phyloP scores from a whole-genome alignment of 2,113 vertebrate genomes.

The Chionodraco myersi region DNA sequence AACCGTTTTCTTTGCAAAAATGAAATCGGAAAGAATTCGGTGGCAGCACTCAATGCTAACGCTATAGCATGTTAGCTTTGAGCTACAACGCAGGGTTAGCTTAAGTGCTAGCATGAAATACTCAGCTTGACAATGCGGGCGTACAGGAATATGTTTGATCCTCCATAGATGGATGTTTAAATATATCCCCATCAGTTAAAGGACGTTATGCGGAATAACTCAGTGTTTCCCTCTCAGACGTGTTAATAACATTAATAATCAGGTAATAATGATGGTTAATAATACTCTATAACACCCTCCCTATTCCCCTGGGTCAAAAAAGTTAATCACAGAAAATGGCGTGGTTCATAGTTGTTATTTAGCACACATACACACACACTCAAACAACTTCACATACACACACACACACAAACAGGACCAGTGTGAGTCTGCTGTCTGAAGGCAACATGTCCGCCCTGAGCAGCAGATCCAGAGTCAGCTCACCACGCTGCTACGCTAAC shows the following conservation, averaged over 20 bases:
- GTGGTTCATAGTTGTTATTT: slow-evolving; percentile 27
- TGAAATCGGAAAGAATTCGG: too few relatives aligned
- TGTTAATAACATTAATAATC: slow-evolving; percentile 44
- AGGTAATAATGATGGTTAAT: slow-evolving; percentile 34
- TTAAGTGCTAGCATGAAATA: slow-evolving; percentile 10
- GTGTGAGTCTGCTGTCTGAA: slow-evolving; percentile 73
- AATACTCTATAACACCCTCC: background rate
- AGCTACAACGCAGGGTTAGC: background rate
- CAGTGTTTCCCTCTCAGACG: slow-evolving; percentile 15
- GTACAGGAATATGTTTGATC: background rate
- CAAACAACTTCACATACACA: slow-evolving; percentile 5
- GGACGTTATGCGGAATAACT: background rate
- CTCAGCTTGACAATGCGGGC: too few relatives aligned
- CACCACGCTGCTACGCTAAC: slow-evolving; percentile 23
- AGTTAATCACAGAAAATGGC: slow-evolving; percentile 44
- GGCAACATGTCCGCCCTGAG: slow-evolving; percentile 65
- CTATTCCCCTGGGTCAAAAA: background rate
- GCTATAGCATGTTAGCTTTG: background rate
- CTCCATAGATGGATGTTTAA: background rate
- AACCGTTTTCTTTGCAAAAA: too few relatives aligned
- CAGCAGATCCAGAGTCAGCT: slow-evolving; percentile 57
- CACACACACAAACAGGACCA: slow-evolving; percentile 55
- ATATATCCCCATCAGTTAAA: slow-evolving; percentile 15
- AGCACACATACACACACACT: slow-evolving; percentile 26
- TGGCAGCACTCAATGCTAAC: background rate